Evolutionary conservation across 2,888 invertebrate genomes (phyloP).

Genomic region (Tinea pellionella): DNA sequence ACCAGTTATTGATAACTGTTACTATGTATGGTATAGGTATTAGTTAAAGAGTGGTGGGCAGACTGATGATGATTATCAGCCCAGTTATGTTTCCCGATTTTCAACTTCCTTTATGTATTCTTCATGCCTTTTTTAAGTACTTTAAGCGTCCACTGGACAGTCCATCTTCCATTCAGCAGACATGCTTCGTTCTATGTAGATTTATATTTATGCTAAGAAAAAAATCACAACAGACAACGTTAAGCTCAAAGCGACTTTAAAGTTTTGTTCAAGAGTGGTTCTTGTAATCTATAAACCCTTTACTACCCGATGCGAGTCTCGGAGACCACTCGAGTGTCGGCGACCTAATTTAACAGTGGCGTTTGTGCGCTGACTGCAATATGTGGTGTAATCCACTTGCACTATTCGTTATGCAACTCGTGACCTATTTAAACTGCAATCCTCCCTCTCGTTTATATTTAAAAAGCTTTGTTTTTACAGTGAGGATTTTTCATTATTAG

Average conservation of each 20-base stretch:
- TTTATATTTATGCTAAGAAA: too few species aligned
- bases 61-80: too few species aligned
- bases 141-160: too few species aligned
- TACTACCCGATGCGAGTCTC: neutral
- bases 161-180: too few species aligned
- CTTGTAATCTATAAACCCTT: constrained; percentile 15
- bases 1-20: too few species aligned
- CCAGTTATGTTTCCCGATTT: too few species aligned
- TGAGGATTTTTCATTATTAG: neutral
- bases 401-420: constrained; percentile 1
- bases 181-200: too few species aligned
- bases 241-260: neutral
- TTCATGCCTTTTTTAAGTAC: too few species aligned
- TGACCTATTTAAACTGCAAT: neutral
- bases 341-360: constrained; percentile 7
- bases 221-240: neutral
- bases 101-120: too few species aligned
- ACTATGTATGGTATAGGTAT: too few species aligned
- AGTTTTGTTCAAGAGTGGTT: neutral
- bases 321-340: constrained; percentile 5
- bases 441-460: neutral
- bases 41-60: too few species aligned
- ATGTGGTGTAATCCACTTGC: neutral
- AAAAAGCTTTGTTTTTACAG: neutral
- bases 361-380: constrained; percentile 7